Evolutionary conservation across 2,888 invertebrate genomes (phyloP).

Genomic region (Rhaphigaster nebulosa): DNA sequence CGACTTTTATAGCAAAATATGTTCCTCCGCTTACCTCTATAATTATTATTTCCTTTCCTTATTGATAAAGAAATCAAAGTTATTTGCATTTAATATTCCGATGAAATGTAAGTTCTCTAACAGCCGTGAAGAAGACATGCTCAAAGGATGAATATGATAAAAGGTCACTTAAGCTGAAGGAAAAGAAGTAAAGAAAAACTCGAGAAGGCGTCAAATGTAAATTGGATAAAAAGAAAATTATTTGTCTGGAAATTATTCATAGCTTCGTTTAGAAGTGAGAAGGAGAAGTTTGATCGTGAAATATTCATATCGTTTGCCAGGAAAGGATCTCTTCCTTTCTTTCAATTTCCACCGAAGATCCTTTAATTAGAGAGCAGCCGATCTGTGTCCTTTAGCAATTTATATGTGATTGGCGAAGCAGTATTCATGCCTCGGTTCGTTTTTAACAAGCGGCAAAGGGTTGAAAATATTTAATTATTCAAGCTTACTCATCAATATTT

Average conservation of each 20-base stretch:
- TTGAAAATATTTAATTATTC: neutral
- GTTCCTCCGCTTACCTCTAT: neutral
- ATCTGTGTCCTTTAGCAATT: conserved; percentile 8
- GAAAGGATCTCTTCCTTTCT: neutral
- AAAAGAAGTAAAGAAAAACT: conserved; percentile 19
- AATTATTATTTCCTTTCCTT: neutral
- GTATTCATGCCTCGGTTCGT: neutral
- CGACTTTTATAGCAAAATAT: too few species aligned
- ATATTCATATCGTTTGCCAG: conserved; percentile 20
- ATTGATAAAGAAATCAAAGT: neutral
- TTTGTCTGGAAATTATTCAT: conserved; percentile 30
- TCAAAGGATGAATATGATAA: conserved; percentile 37
- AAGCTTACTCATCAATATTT: neutral
- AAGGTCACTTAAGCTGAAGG: neutral
- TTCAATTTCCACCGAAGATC: conserved; percentile 5
- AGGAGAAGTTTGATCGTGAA: conserved; percentile 37
- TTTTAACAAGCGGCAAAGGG: neutral
- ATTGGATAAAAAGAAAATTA: conserved; percentile 39
- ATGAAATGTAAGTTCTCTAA: neutral
- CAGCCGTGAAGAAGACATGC: neutral
- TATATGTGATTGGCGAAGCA: neutral
- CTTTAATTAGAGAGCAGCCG: conserved; percentile 8
- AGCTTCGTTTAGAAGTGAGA: conserved; percentile 35
- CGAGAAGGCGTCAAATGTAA: conserved; percentile 35
- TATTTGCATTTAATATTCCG: neutral